Base-by-base conservation (phyloP, 2,888 invertebrate genomes). In the Ypsolopha sequella region DNA sequence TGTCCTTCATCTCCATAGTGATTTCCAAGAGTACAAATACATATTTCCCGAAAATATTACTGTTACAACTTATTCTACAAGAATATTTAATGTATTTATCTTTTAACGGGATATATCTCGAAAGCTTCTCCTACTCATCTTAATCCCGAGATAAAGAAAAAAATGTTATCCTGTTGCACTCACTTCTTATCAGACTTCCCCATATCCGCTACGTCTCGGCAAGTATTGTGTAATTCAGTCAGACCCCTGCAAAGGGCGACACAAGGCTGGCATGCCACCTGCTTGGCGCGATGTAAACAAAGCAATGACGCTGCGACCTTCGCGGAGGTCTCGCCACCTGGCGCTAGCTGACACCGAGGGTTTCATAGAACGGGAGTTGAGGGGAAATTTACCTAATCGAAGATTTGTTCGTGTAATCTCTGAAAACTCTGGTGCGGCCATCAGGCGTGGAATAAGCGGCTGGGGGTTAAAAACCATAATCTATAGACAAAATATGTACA, bases 231-330 rank as follows among this genome's bases (percentile, higher is more conserved):
- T n/a, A 24, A 24, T 24, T 24, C 24, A 24, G 24, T 3, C 2
- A 24, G 24, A 24, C 24, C 24, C 24, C 24, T n/a, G n/a, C 11
- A 34, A 34, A 10, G 11, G 7, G 11, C n/a, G n/a, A n/a, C 4
- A 7, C n/a, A 10, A 34, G 24, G 43, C 41, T 50, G 10, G 43
- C 38, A 34, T 41, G 43, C 34, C 7, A 41, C 56, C 59, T 57
- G 60, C 63, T 60, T 64, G 63, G 54, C 50, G 60, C 58, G 67
- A 71, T 59, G 76, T 80, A 78, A 81, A 80, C 78, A 76, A 77
- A 73, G 69, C 61, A 76, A 68, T 79, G 78, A 68, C 70, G 66
- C 59, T 60, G 55, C 76, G 78, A 80, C 82, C 84, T 80, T 77
- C 58, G 63, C 60, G 60, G 72, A 75, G 80, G 81, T 73, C 73